Evolutionary conservation across 2,113 vertebrate genomes (phyloP).

Genomic region (Microcebus murinus): DNA sequence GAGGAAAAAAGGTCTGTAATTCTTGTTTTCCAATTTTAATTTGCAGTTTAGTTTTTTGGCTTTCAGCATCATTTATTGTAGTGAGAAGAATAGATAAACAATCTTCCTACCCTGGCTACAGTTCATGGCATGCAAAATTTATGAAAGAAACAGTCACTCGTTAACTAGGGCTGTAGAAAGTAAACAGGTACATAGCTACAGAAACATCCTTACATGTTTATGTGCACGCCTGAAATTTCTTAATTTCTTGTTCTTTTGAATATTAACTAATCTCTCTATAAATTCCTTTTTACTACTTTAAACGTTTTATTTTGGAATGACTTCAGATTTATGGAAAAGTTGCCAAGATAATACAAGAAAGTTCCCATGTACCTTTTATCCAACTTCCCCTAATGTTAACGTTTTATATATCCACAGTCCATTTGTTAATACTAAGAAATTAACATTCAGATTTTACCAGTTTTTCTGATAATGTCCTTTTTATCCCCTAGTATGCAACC

Average conservation of each 20-base stretch:
- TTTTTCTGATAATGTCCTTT: not conserved
- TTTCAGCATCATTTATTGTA: not conserved
- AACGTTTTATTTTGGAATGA: not conserved
- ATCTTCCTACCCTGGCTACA: not conserved
- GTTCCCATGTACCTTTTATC: not conserved
- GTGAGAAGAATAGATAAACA: not conserved
- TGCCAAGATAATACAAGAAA: not conserved
- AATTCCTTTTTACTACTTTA: not conserved
- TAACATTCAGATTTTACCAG: not conserved
- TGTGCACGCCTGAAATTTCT: not conserved
- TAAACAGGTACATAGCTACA: not conserved
- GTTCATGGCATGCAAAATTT: not conserved
- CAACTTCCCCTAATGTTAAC: not conserved
- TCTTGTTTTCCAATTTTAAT: not conserved
- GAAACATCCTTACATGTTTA: not conserved
- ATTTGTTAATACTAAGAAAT: slow-evolving; percentile 3
- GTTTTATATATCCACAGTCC: not conserved
- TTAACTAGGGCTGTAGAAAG: not conserved
- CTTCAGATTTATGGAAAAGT: slow-evolving; percentile 29
- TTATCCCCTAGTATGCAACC: not conserved
- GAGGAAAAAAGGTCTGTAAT: not conserved
- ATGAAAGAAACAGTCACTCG: not conserved
- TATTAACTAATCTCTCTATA: not conserved
- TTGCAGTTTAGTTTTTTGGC: not conserved
- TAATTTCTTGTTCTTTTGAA: not conserved